Evolutionary conservation across 2,888 invertebrate genomes (phyloP), one percentile per base, ranked within the genome.

Genomic region (Tridacna crocea): DNA sequence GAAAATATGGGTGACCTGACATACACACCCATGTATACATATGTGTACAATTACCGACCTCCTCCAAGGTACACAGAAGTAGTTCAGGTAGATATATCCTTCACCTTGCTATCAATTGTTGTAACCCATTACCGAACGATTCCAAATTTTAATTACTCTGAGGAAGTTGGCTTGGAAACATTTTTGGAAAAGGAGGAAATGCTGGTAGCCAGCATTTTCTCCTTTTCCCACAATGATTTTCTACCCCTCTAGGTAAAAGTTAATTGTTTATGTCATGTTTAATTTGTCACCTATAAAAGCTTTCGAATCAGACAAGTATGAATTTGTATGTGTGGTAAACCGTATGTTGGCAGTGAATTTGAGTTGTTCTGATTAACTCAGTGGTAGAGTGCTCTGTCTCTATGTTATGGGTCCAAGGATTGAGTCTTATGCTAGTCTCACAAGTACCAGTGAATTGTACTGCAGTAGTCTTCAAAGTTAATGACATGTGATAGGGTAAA

Each of bases 31-130:
- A 93, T 94, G 93, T 95, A 95, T 89, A 93, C 94, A 6, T 95
- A 95, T 84, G 95, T 95, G n/a, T 94, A 94, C 82, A 94, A 95
- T 87, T 95, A 94, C 89, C 90, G 93, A 82, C 93, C 94, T 60
- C 95, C 95, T 27, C 94, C 95, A 66, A 93, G 94, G 3, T 95
- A 95, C 88, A 93, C 94, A 72, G 94, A 95, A 92, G 94, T 94
- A 13, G 65, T 75, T 27, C 85, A 86, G 82, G 82, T 82, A 36
- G 12, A 36, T 66, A 6, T 17, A 17, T 36, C 66, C 1, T 66
- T 36, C 3, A 36, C 36, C 36, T 36, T 36, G 36, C 36, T 36
- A 4, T 36, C 36, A 36, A 36, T 2, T 36, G 8, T 36, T 36
- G 36, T 36, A 63, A 22, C 24, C 24, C 24, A 4, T 15, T 4